phyloP scores from a whole-genome alignment of 2,888 invertebrate genomes.

The Trachelus troglodyta region DNA sequence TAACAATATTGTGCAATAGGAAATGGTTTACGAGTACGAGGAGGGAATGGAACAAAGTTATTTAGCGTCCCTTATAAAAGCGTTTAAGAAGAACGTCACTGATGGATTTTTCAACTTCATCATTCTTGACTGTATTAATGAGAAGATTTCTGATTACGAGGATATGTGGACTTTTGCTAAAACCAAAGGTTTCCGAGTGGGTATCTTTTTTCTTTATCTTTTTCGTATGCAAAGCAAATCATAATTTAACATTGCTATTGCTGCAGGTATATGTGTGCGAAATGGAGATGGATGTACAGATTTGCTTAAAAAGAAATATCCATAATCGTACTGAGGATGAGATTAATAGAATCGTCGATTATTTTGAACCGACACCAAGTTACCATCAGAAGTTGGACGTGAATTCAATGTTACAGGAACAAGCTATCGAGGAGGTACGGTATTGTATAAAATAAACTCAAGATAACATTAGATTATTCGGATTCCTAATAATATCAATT shows the following conservation, averaged over 20 bases:
- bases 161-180: constrained; percentile 91
- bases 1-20: constrained; percentile 59
- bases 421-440: constrained; percentile 80
- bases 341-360: constrained; percentile 77
- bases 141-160: constrained; percentile 82
- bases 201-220: constrained; percentile 8
- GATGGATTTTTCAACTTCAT: constrained; percentile 94
- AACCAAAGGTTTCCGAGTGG: constrained; percentile 85
- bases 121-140: constrained; percentile 92
- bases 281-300: constrained; percentile 82
- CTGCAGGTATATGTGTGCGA: constrained; percentile 90
- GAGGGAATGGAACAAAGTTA: constrained; percentile 85
- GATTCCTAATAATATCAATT: constrained; percentile 4
- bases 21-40: constrained; percentile 91
- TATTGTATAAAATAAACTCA: background rate
- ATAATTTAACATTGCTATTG: constrained; percentile 12
- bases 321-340: constrained; percentile 85
- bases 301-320: constrained; percentile 85
- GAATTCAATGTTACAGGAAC: constrained; percentile 84
- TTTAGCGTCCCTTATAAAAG: constrained; percentile 83
- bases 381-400: constrained; percentile 86
- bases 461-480: constrained; percentile 11
- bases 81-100: constrained; percentile 89
- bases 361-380: constrained; percentile 84
- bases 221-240: background rate